phyloP scores from a whole-genome alignment of 2,113 vertebrate species.

The Sceloporus tristichus region DNA sequence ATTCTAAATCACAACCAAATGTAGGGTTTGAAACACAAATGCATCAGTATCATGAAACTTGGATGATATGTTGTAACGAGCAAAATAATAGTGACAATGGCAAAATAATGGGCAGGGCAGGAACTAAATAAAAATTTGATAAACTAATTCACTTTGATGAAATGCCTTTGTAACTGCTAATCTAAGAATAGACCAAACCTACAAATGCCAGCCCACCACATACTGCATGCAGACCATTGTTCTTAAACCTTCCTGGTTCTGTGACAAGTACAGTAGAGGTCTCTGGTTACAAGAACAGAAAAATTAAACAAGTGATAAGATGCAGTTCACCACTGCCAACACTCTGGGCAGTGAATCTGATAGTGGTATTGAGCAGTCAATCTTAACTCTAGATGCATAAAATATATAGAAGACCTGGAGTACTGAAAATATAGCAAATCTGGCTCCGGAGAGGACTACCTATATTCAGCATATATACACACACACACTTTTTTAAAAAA shows the following conservation, averaged over 20 bases:
- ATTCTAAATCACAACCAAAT: neutral
- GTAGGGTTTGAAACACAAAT: neutral
- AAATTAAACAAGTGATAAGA: neutral
- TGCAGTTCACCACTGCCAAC: neutral
- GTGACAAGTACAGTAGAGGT: neutral
- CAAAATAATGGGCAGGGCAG: neutral
- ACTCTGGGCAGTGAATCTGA: neutral
- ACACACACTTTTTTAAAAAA: neutral
- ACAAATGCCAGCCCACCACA: neutral
- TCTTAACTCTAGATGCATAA: neutral
- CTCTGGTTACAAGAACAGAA: neutral
- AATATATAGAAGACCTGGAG: neutral
- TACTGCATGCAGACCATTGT: neutral
- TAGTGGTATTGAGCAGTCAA: neutral
- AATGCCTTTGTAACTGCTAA: neutral
- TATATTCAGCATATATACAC: neutral
- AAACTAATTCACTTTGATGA: neutral
- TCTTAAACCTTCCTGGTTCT: neutral
- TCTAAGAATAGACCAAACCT: neutral
- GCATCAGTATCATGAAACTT: neutral
- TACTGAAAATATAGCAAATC: neutral
- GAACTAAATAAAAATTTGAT: neutral
- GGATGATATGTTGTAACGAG: neutral
- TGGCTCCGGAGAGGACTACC: neutral
- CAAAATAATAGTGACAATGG: neutral